Percentiles rank a stretch among this genome's conserved stretches.
These are phyloP conservation scores for Chaitophorus viminalis DNA, from an alignment of 2,888 invertebrate genomes.

Conservation along the genomic window DNA sequence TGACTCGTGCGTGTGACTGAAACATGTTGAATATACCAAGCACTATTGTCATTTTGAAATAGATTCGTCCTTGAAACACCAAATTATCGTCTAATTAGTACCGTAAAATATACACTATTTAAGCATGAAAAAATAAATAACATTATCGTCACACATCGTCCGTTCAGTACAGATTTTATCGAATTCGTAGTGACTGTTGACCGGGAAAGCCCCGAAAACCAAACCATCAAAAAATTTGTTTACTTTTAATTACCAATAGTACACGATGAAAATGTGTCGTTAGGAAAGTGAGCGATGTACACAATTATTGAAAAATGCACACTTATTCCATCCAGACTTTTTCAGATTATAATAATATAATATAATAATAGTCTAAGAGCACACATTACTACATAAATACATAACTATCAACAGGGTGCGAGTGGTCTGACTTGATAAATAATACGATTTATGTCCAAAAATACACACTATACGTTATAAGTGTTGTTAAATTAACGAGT, in stretches of 20 bases:
- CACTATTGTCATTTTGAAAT: slow-evolving; percentile 24
- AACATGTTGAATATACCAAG: not conserved
- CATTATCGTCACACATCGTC: not conserved
- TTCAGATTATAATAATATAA: too few species aligned
- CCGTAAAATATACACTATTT: not conserved
- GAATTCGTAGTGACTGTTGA: not conserved
- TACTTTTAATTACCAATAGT: too few species aligned
- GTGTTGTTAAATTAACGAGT: too few species aligned
- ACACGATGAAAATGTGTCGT: not conserved
- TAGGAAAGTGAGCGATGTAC: not conserved
- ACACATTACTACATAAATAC: too few species aligned
- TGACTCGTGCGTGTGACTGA: not conserved
- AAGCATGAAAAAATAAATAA: not conserved
- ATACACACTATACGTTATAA: too few species aligned
- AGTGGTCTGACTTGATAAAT: not conserved
- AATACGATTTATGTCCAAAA: not conserved
- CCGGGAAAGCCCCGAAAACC: not conserved
- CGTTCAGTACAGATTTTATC: not conserved
- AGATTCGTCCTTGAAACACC: slow-evolving; percentile 32
- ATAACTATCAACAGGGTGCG: too few species aligned
- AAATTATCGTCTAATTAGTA: slow-evolving; percentile 37
- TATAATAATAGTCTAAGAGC: too few species aligned
- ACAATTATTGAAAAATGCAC: not conserved
- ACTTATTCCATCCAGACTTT: not conserved
- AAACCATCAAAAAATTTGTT: not conserved